Percentiles rank a stretch among this genome's conserved stretches.
phyloP scores from a whole-genome alignment of 2,113 vertebrate genomes.

The Dasyurus viverrinus region DNA sequence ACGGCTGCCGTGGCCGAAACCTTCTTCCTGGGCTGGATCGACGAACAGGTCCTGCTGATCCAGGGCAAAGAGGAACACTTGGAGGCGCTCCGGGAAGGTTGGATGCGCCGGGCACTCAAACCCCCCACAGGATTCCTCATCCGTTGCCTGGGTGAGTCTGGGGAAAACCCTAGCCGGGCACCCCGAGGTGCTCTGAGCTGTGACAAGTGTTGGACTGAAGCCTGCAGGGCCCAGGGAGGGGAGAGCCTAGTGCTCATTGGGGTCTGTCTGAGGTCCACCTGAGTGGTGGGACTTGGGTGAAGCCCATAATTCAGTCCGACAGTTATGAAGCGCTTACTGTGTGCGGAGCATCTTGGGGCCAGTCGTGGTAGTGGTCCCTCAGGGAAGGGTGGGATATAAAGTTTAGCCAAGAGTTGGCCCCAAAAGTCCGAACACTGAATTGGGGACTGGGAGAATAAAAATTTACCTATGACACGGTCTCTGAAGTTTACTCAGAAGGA shows the following conservation, averaged over 20 bases:
- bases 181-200: neutral
- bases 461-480: neutral
- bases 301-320: neutral
- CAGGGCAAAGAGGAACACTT: slow-evolving; percentile 97
- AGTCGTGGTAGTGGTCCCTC: neutral
- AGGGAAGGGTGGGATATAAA: neutral
- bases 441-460: neutral
- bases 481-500: neutral
- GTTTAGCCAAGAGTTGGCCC: neutral
- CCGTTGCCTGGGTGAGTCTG: slow-evolving; percentile 93
- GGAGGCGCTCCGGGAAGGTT: slow-evolving; percentile 95
- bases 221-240: neutral
- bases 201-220: neutral
- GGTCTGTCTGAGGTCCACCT: neutral
- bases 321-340: neutral
- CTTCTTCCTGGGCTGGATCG: slow-evolving; percentile 98
- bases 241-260: neutral
- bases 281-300: neutral
- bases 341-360: neutral
- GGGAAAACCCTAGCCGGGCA: neutral
- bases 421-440: neutral
- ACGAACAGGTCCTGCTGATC: slow-evolving; percentile 96
- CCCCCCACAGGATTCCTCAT: slow-evolving; percentile 95
- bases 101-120: slow-evolving; percentile 93
- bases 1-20: slow-evolving; percentile 94